Evolutionary conservation across 2,113 vertebrate genomes (phyloP).

Genomic region (Corydoras maculifer): DNA sequence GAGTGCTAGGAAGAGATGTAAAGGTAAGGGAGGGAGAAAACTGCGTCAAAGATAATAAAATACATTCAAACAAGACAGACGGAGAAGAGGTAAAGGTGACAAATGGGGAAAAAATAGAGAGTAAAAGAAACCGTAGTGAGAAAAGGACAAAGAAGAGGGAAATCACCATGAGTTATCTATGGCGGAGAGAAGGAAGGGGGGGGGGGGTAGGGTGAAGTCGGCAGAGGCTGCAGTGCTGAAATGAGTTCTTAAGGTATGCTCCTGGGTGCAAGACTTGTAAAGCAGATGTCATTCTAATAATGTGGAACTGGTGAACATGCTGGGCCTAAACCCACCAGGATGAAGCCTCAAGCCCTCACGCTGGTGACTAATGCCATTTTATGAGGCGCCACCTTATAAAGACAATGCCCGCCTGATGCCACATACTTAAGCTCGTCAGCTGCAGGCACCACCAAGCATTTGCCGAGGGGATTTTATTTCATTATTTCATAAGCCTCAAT

Average conservation of each 20-base stretch:
- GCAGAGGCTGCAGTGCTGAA: slow-evolving; percentile 69
- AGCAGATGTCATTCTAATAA: slow-evolving; percentile 97
- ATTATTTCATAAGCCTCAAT: slow-evolving; percentile 91
- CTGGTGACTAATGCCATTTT: slow-evolving; percentile 93
- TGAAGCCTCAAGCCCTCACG: slow-evolving; percentile 82
- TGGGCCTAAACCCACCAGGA: slow-evolving; percentile 80
- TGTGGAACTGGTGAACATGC: slow-evolving; percentile 81
- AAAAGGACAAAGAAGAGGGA: slow-evolving; percentile 21
- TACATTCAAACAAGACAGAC: slow-evolving; percentile 26
- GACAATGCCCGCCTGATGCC: slow-evolving; percentile 76
- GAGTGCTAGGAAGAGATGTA: slow-evolving; percentile 14
- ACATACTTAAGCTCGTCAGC: slow-evolving; percentile 78
- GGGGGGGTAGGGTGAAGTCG: slow-evolving; percentile 64
- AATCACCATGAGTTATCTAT: slow-evolving; percentile 26
- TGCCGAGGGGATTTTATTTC: slow-evolving; percentile 82
- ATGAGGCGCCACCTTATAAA: slow-evolving; percentile 85
- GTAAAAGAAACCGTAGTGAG: slow-evolving; percentile 8
- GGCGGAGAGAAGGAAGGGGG: slow-evolving; percentile 12
- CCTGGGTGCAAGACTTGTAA: slow-evolving; percentile 80
- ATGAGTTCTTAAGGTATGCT: slow-evolving; percentile 81
- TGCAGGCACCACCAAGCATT: slow-evolving; percentile 76
- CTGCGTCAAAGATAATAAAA: slow-evolving; percentile 27
- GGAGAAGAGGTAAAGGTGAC: slow-evolving; percentile 25
- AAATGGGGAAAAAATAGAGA: slow-evolving; percentile 32
- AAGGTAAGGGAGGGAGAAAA: slow-evolving; percentile 11